Evolutionary conservation across 2,888 invertebrate species (phyloP), one percentile per base, ranked within the genome.

Genomic region (Hirtodrosophila duncani): DNA sequence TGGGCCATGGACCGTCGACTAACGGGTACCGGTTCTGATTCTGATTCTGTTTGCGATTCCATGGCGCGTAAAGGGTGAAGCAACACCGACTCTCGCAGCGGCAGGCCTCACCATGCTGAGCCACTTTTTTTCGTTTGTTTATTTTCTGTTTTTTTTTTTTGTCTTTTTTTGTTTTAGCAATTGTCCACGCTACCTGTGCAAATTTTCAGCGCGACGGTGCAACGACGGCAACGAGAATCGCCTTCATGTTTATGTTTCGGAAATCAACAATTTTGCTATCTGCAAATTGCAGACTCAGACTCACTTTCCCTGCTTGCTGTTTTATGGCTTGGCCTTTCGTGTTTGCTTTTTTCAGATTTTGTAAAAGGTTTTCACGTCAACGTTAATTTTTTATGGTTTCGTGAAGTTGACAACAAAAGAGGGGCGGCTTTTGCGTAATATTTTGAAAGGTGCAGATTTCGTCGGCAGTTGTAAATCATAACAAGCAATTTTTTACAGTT

Each of bases 151-250:
- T 14, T 16, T 30, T 2, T 45, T 37, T 30, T 51, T 10, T 30
- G 21, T 45, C 13, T 23, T 27, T 48, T 42, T 53, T 61, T 74
- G 64, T 81, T 75, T 77, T 58, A 55, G 37, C 52, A 68, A 81
- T 81, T 79, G 71, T 79, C 42, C 67, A 81, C 65, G 83, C 81
- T 83, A 83, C 83, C 83, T 83, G 83, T 84, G 65, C 64, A 41
- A 67, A 82, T 83, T 83, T 78, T 83, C 80, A 66, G 56, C 64
- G 53, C 53, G 67, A 58, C 63, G 53, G 67, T 72, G 71, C 68
- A 34, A 43, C 23, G 45, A 16, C 34, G 26, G 37, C 33, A 34
- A 38, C 50, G 57, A 46, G 59, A 46, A 52, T 55, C 41, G 37
- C 58, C 61, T 55, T 38, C 48, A 49, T 79, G 80, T 81, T 81